Conservation (phyloP, 2,113 vertebrate genomes). For the Falco punctatus region DNA sequence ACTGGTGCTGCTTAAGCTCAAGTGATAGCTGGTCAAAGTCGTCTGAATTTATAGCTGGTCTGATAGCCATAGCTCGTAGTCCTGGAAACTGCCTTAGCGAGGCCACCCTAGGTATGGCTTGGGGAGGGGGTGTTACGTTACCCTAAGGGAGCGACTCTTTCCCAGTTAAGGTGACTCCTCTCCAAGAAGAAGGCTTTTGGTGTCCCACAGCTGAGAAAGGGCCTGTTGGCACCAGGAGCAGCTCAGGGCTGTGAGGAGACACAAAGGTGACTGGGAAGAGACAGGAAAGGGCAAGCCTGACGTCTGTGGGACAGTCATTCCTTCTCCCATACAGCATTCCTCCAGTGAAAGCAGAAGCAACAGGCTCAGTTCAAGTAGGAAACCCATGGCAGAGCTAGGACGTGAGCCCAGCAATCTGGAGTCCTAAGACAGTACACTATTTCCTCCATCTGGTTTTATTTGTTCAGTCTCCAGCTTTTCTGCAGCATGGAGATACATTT, state of each 20-base stretch:
- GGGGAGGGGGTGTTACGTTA: background rate
- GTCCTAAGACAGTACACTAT: background rate
- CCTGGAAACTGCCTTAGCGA: background rate
- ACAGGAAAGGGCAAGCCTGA: background rate
- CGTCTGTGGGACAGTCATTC: accelerated
- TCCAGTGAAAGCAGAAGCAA: background rate
- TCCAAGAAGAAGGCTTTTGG: background rate
- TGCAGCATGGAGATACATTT: background rate
- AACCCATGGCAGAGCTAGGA: background rate
- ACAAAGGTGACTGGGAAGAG: background rate
- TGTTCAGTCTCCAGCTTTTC: background rate
- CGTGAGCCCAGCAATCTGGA: background rate
- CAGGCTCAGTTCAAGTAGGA: background rate
- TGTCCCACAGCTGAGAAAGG: background rate
- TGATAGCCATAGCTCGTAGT: background rate
- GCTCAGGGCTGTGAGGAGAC: background rate
- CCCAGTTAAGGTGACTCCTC: background rate
- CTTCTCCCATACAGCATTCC: background rate
- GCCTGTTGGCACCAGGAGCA: background rate
- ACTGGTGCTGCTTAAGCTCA: background rate
- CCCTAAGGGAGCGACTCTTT: background rate
- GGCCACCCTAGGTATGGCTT: background rate
- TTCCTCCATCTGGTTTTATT: background rate
- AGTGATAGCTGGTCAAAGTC: background rate
- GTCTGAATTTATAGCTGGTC: background rate